phyloP scores from a whole-genome alignment of 2,113 vertebrate genomes.

The Camarhynchus parvulus region DNA sequence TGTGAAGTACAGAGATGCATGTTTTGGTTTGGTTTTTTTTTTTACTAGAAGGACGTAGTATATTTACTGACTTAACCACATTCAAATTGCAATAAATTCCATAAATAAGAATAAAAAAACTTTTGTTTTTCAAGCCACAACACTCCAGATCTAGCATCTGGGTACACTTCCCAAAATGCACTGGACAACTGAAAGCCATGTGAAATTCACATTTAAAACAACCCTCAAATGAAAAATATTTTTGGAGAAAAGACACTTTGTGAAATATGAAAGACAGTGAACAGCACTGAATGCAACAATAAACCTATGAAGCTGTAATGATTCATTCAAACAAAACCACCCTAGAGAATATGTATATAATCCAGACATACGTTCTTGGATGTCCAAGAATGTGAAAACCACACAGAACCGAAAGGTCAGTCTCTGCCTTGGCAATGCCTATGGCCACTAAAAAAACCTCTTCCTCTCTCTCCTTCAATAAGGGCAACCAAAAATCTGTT shows the following conservation, averaged over 20 bases:
- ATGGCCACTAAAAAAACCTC: background rate
- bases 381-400: background rate
- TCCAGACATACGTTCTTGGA: background rate
- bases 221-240: background rate
- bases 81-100: background rate
- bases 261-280: background rate
- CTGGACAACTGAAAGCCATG: background rate
- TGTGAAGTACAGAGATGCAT: background rate
- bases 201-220: background rate
- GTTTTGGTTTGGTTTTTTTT: background rate
- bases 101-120: background rate
- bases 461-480: background rate
- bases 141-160: background rate
- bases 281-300: background rate
- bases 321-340: background rate
- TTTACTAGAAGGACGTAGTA: background rate
- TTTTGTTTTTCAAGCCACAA: background rate
- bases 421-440: background rate
- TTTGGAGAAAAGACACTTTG: background rate
- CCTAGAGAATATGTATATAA: background rate
- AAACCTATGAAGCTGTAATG: background rate
- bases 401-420: background rate
- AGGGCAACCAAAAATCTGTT: background rate
- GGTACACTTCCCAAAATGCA: background rate
- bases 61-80: background rate